A percentile compares a stretch with the other conserved stretches of the same genome.
Evolutionary conservation across 2,113 vertebrate genomes (phyloP).

Genomic region (Physeter macrocephalus): DNA sequence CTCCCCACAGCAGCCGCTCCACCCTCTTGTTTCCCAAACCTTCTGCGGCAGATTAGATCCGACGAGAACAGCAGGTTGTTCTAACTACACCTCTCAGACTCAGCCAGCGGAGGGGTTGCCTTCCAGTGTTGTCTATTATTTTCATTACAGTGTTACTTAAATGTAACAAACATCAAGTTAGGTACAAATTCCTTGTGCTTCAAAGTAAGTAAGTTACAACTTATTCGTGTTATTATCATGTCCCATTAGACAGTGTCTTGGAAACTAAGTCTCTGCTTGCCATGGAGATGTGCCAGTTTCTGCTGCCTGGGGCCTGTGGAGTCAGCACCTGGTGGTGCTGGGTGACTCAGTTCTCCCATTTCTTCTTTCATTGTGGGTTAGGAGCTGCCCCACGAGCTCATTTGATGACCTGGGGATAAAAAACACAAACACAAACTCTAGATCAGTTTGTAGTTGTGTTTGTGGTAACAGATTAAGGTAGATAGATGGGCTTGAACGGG

Average conservation of each 20-base stretch:
- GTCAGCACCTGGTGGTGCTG: not conserved
- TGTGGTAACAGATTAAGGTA: not conserved
- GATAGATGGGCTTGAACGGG: not conserved
- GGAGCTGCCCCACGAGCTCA: not conserved
- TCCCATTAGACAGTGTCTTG: not conserved
- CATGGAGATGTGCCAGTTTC: not conserved
- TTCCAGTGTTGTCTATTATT: not conserved
- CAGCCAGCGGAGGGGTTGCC: not conserved
- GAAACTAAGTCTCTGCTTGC: not conserved
- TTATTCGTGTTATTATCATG: not conserved
- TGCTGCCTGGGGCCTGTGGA: not conserved
- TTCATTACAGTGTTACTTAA: not conserved
- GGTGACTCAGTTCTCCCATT: not conserved
- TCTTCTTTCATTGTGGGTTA: not conserved
- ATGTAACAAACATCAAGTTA: not conserved
- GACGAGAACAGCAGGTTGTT: not conserved
- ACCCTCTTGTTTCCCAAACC: not conserved
- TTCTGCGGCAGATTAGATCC: not conserved
- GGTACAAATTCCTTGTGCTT: not conserved
- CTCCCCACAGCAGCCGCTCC: not conserved
- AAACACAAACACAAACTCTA: not conserved
- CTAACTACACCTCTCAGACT: not conserved
- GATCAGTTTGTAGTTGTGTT: not conserved
- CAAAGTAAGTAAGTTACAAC: not conserved
- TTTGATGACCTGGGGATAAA: not conserved